These are phyloP conservation scores for Mimachlamys varia DNA, from an alignment of 2,888 invertebrate species.

Conservation along the genomic window DNA sequence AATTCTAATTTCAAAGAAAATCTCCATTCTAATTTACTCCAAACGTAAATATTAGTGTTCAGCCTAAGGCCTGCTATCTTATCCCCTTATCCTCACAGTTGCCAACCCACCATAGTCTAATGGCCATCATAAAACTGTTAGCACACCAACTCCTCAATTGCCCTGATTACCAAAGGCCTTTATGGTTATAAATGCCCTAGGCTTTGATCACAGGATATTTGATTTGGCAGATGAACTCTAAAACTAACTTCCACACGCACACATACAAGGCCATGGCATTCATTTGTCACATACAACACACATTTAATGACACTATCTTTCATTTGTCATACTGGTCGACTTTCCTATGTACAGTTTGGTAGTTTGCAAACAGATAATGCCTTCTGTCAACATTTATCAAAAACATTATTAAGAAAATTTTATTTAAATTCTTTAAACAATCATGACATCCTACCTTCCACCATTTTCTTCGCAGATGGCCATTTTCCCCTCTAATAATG, in stretches of 20 bases:
- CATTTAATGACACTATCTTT: neutral
- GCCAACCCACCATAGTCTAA: neutral
- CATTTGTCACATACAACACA: constrained; percentile 8
- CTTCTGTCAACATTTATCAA: neutral
- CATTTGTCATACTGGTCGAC: neutral
- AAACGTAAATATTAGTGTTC: constrained; percentile 15
- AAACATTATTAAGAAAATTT: neutral
- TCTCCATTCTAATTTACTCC: neutral
- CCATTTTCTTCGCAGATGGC: neutral
- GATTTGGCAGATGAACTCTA: neutral
- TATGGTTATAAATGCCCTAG: constrained; percentile 14
- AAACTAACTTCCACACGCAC: constrained; percentile 20
- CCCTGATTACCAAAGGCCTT: constrained; percentile 26
- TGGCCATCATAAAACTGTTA: constrained; percentile 29
- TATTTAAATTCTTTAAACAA: neutral
- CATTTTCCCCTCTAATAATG: neutral
- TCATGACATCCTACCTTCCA: neutral
- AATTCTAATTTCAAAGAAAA: constrained; percentile 30
- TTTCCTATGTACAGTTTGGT: neutral
- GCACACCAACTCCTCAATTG: constrained; percentile 31
- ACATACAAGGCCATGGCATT: neutral
- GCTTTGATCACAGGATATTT: constrained; percentile 34
- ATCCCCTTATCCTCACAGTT: neutral
- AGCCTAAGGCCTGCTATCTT: constrained; percentile 25
- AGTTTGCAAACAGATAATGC: no score